A percentile compares a stretch with the other conserved stretches of the same genome.
Conservation (phyloP, 2,888 invertebrate species). For the Drosophila rellima region DNA sequence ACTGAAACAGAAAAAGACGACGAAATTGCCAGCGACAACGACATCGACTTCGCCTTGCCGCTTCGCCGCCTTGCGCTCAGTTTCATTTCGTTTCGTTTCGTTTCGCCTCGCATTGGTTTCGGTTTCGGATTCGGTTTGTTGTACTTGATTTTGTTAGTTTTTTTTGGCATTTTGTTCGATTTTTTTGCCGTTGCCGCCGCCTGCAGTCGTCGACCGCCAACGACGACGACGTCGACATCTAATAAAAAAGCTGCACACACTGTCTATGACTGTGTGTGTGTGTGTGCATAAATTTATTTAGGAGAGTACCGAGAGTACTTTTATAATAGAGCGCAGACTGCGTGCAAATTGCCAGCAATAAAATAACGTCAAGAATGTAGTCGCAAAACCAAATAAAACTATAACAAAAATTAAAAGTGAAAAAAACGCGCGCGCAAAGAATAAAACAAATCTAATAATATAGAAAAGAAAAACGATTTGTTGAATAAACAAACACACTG, state of each 20-base stretch:
- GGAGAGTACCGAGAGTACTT: slow-evolving; percentile 49
- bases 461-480: slow-evolving; percentile 16
- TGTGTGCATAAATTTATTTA: slow-evolving; percentile 19
- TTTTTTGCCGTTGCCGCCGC: slow-evolving; percentile 57
- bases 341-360: slow-evolving; percentile 50
- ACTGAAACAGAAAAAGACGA: slow-evolving; percentile 31
- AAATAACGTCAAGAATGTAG: slow-evolving; percentile 52
- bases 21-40: slow-evolving; percentile 20
- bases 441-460: slow-evolving; percentile 30
- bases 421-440: slow-evolving; percentile 35
- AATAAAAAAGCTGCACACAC: slow-evolving; percentile 74
- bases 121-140: slow-evolving; percentile 64
- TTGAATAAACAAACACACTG: slow-evolving; percentile 54
- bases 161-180: slow-evolving; percentile 80
- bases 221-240: slow-evolving; percentile 69
- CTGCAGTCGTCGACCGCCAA: slow-evolving; percentile 66
- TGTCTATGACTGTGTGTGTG: slow-evolving; percentile 30
- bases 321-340: slow-evolving; percentile 50
- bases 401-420: slow-evolving; percentile 13
- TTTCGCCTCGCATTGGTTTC: slow-evolving; percentile 53
- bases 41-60: slow-evolving; percentile 9
- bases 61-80: slow-evolving; percentile 54
- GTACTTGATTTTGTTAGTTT: slow-evolving; percentile 61
- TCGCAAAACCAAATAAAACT: slow-evolving; percentile 14
- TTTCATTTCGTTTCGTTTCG: slow-evolving; percentile 56